phyloP scores from a whole-genome alignment of 2,797 vertebrate genomes.

The Catamblyrhynchus diadema region DNA sequence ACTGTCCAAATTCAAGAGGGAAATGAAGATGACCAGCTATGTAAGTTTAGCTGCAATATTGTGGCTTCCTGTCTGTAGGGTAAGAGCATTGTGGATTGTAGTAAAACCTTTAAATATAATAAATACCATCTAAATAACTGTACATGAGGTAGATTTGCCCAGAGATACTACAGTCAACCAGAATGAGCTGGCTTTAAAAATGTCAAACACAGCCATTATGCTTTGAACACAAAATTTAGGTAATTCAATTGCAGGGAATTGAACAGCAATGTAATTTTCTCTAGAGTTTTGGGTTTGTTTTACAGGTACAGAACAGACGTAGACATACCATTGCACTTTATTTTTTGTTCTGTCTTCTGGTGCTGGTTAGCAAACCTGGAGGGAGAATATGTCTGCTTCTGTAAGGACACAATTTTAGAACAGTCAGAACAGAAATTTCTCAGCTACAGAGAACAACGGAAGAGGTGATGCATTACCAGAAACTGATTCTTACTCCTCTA shows the following conservation, averaged over 20 bases:
- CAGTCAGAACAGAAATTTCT: neutral
- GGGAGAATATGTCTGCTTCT: neutral
- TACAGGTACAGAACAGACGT: neutral
- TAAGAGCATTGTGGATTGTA: neutral
- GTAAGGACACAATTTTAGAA: neutral
- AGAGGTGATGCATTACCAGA: neutral
- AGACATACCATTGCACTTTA: neutral
- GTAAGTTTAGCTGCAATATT: neutral
- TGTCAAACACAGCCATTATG: neutral
- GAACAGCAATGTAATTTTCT: neutral
- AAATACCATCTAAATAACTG: neutral
- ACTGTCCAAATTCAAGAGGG: neutral
- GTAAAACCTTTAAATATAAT: neutral
- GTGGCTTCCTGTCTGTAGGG: slow-evolving; percentile 6
- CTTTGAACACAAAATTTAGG: neutral
- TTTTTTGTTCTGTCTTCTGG: neutral
- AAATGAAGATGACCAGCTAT: neutral
- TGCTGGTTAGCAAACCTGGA: neutral
- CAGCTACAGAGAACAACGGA: neutral
- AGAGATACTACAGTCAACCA: neutral
- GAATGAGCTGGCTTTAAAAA: neutral
- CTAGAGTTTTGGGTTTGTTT: neutral
- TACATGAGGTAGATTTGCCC: neutral
- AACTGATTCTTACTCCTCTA: neutral
- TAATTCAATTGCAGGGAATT: neutral